Conservation (phyloP, 2,888 invertebrate genomes). For the Phyllotreta striolata region DNA sequence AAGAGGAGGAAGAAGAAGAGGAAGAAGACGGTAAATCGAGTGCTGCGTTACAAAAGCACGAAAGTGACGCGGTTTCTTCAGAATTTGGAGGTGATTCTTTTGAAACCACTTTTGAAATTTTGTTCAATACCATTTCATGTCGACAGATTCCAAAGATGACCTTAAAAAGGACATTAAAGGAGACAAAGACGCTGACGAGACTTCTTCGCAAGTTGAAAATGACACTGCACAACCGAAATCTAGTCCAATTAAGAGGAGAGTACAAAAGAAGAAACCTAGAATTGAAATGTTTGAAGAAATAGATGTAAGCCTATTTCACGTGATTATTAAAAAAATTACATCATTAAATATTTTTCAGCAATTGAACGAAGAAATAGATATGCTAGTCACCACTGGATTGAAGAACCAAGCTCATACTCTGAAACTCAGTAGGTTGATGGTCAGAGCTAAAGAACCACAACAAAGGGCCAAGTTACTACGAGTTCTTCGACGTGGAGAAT, state of each 20-base stretch:
- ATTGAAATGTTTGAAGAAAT: conserved; percentile 70
- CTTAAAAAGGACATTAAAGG: conserved; percentile 35
- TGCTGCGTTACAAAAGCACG: conserved; percentile 8
- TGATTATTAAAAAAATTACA: not conserved
- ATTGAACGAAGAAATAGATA: conserved; percentile 90
- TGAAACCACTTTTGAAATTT: not conserved
- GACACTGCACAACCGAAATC: conserved; percentile 38
- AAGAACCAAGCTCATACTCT: conserved; percentile 91
- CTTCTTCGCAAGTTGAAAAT: conserved; percentile 33
- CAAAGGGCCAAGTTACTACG: conserved; percentile 80
- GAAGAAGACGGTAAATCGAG: conserved; percentile 42
- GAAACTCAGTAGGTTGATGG: conserved; percentile 89
- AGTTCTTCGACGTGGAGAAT: conserved; percentile 80
- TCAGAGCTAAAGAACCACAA: conserved; percentile 84
- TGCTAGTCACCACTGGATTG: conserved; percentile 78
- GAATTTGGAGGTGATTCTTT: conserved; percentile 11
- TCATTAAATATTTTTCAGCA: conserved; percentile 55
- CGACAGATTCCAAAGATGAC: conserved; percentile 32
- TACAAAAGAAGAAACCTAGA: conserved; percentile 57
- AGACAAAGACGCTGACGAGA: conserved; percentile 35
- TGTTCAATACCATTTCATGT: conserved; percentile 1
- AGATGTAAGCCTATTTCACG: conserved; percentile 61
- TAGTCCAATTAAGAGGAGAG: conserved; percentile 43
- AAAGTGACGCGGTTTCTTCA: conserved; percentile 12
- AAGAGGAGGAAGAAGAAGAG: conserved; percentile 57